Percentiles rank a stretch among this genome's conserved stretches.
These are phyloP conservation scores for Acrossocheilus fasciatus DNA, from an alignment of 2,797 vertebrate genomes.

Conservation along the genomic window DNA sequence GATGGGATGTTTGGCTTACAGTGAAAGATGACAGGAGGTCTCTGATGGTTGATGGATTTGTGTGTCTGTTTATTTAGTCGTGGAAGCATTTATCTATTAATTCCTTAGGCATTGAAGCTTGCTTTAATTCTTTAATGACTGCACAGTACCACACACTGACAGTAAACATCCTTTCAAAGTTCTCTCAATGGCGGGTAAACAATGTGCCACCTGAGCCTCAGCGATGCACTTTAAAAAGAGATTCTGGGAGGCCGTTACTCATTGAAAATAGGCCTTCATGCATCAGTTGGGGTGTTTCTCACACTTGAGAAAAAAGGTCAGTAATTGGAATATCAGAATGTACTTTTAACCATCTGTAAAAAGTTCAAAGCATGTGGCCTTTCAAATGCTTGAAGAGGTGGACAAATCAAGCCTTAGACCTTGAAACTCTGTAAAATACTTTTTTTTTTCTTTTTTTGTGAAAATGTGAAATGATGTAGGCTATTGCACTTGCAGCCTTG, in stretches of 20 bases:
- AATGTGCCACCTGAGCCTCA: constrained; percentile 56
- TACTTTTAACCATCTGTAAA: constrained; percentile 19
- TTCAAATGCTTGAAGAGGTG: constrained; percentile 11
- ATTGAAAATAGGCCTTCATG: constrained; percentile 40
- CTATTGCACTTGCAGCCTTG: constrained; percentile 19
- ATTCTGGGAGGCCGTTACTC: constrained; percentile 29
- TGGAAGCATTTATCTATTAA: constrained; percentile 71
- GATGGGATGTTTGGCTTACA: constrained; percentile 64
- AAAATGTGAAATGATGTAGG: not conserved
- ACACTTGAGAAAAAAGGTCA: constrained; percentile 32
- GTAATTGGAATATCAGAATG: constrained; percentile 48
- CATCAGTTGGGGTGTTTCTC: constrained; percentile 29
- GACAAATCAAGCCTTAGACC: constrained; percentile 23
- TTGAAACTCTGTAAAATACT: not conserved
- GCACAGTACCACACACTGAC: constrained; percentile 60
- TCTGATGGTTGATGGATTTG: constrained; percentile 76
- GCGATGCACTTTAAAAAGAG: constrained; percentile 36
- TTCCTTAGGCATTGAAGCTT: constrained; percentile 66
- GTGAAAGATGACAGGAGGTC: constrained; percentile 69
- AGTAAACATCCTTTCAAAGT: constrained; percentile 58
- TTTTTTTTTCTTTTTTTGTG: not conserved
- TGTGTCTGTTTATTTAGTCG: constrained; percentile 74
- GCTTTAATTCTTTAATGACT: constrained; percentile 68
- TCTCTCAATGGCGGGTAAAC: constrained; percentile 58
- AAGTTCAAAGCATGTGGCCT: constrained; percentile 8